Conservation (phyloP, 2,113 vertebrate genomes). For the Thunnus thynnus region DNA sequence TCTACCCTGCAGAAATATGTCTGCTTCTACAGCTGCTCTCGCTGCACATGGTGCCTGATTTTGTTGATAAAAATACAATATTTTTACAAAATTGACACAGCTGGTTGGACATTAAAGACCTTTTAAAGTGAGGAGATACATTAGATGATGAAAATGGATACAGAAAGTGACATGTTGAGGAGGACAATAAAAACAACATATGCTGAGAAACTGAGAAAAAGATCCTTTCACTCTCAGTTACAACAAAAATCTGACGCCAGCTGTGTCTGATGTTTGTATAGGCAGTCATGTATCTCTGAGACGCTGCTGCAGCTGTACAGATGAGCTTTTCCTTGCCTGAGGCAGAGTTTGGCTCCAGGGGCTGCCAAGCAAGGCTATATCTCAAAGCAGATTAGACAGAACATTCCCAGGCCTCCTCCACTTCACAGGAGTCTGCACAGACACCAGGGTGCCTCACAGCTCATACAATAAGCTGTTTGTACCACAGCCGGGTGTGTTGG, state of each 20-base stretch:
- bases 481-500: neutral
- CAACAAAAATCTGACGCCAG: constrained; percentile 47
- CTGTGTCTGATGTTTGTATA: constrained; percentile 65
- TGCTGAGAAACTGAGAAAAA: constrained; percentile 25
- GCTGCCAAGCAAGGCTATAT: constrained; percentile 36
- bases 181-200: neutral
- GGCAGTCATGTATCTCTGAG: constrained; percentile 53
- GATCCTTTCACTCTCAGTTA: constrained; percentile 38
- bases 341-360: constrained; percentile 55
- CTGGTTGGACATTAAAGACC: neutral
- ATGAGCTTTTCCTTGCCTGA: constrained; percentile 44
- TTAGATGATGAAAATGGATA: neutral
- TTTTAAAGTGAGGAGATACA: neutral
- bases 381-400: constrained; percentile 67
- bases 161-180: neutral
- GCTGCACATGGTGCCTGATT: neutral
- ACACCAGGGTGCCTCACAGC: constrained; percentile 28
- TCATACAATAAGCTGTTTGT: constrained; percentile 25
- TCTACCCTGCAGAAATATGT: neutral
- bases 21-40: neutral
- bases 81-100: neutral
- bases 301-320: constrained; percentile 28
- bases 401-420: constrained; percentile 68
- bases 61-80: neutral
- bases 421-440: constrained; percentile 46